Conservation (phyloP, 2,113 vertebrate genomes). For the Scophthalmus maximus region DNA sequence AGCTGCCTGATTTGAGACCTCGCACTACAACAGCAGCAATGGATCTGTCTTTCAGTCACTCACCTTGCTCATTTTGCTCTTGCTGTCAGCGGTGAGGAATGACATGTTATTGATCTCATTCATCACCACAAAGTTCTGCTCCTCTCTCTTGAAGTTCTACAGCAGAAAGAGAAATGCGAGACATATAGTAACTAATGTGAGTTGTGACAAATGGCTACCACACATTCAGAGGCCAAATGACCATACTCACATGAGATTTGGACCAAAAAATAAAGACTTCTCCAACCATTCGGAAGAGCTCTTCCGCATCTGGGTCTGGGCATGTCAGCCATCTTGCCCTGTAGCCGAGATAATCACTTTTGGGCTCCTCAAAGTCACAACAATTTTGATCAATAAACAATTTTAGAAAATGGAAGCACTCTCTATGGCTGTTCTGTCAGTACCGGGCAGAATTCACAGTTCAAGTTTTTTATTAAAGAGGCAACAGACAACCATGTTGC, state of each 20-base stretch:
- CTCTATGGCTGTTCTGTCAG: background rate
- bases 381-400: background rate
- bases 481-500: no score
- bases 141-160: conserved; percentile 95
- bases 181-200: background rate
- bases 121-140: conserved; percentile 97
- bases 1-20: conserved; percentile 1
- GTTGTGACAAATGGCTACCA: background rate
- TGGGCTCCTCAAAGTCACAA: background rate
- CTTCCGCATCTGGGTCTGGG: conserved; percentile 89
- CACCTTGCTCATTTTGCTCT: conserved; percentile 98
- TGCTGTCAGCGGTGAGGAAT: conserved; percentile 95
- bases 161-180: background rate
- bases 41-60: conserved; percentile 39
- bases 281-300: conserved; percentile 95
- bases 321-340: conserved; percentile 93
- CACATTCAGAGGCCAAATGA: conserved; percentile 7
- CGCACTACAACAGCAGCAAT: background rate
- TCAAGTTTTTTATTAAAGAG: no score
- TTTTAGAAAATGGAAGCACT: background rate
- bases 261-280: conserved; percentile 98
- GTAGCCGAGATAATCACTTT: conserved; percentile 11
- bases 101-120: conserved; percentile 99
- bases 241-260: conserved; percentile 91
- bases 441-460: background rate